Base-by-base conservation (phyloP, 1,140 invertebrate genomes). In the Drosophila sp. region DNA sequence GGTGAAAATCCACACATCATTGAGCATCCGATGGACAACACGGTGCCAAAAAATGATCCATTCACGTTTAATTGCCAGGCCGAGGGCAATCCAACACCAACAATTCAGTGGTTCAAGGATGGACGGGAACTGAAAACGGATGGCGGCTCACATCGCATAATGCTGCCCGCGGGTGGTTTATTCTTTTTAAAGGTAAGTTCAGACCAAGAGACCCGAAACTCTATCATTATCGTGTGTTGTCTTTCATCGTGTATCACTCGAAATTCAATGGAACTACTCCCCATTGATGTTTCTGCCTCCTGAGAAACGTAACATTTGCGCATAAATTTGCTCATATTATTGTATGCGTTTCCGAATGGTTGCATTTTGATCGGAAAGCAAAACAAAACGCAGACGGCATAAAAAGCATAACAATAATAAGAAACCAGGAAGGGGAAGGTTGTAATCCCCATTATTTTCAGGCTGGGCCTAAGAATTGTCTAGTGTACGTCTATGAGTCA, bases 11-110 rank as follows among this genome's bases (percentile, higher is more conserved):
- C 95, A n/a, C 92, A 94, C 64, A 96, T 96, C 72, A 94, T 94
- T 18, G 95, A 96, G 91, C 95, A 96, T 92, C 96, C 96, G 2
- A 93, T 94, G 63, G 95, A 96, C 91, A 93, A 94, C 57, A 95
- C 94, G 34, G 95, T 96, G 45, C 94, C 95, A 21, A 94, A 94
- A 79, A 95, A 95, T 91, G 94, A 94, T 79, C 94, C 94, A 64
- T 94, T 93, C 11, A 94, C 94, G 18, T 92, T 96, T 64, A 94
- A 95, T 84, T 95, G 95, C 91, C 93, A 94, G 70, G 94, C 94
- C n/a, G 93, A 94, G 38, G 95, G 95, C 51, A 93, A 93, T 78
- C 95, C 95, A 38, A 92, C 93, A 64, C 95, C 95, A 4, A 91
- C 87, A 5, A 93, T 95, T 75, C 92, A 93, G 66, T 95, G 95